Evolutionary conservation across 2,797 vertebrate genomes (phyloP), one percentile per base, ranked within the genome.

Genomic region (Gymnoscopelus microlampas): DNA sequence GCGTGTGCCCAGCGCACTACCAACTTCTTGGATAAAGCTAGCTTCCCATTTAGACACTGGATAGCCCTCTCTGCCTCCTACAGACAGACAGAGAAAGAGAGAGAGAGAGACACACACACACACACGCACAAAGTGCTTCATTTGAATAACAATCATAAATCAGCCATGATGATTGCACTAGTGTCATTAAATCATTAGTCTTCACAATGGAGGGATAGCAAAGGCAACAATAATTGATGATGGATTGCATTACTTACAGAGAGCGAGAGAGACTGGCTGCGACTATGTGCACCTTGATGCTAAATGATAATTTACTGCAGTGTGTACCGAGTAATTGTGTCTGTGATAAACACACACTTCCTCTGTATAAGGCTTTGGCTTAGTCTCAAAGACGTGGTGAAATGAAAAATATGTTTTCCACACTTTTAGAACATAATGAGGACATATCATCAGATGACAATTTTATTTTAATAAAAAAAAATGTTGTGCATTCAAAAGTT

Each of bases 21-120:
- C 85, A 99, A 67, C 74, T 98, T 99, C 93, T 99, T 98, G 35
- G 97, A 98, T 78, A 99, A 91, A 15, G 98, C 98, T 84, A 99
- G 91, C 76, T 99, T 99, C 77, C 97, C 98, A 78, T 99, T 99
- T 81, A 99, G 94, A 91, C 97, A 94, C 67, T 98, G 97, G 87
- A 99, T 98, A 1, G 97, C 98, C 78, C 96, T 93, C 64, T 99
- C 98, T 3, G 97, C 97, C 92, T 99, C 98, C 98, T 99, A 24
- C 15, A 24, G 1, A 55, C 32, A 24, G 14, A 53, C 19, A 47
- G 26, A 59, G 8, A 50, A 9, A 57, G 13, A 53, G 12, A 23
- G 15, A 54, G 32, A 55, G 15, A 29, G 19, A 26, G 24, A 66
- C 47, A 39, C 24, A 3, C 66, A 66, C 49, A 63, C 57, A 79